Conservation (phyloP, 2,888 invertebrate species). For the Cantharis nigra region DNA sequence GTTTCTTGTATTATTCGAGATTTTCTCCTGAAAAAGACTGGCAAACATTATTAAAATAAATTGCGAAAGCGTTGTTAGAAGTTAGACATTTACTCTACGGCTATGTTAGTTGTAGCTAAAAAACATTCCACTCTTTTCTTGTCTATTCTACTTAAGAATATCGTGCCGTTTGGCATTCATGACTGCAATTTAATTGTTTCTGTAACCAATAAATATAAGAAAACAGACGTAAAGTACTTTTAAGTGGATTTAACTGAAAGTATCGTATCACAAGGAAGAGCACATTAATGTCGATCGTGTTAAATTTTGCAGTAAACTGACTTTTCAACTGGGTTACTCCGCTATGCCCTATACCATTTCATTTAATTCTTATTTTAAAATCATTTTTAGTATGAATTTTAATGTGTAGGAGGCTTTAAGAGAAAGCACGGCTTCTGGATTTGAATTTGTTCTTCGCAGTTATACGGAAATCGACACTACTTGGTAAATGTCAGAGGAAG, state of each 20-base stretch:
- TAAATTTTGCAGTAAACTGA: neutral
- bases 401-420: neutral
- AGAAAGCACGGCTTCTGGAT: neutral
- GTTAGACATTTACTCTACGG: neutral
- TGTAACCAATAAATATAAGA: constrained; percentile 14
- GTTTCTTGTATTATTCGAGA: too few relatives aligned
- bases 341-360: neutral
- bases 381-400: neutral
- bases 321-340: neutral
- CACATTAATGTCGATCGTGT: neutral
- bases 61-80: neutral
- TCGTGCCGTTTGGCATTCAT: constrained; percentile 10
- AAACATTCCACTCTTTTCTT: constrained; percentile 9
- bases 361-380: neutral
- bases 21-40: too few relatives aligned
- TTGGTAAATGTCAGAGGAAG: neutral
- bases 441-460: neutral
- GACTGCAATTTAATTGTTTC: constrained; percentile 17
- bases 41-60: neutral
- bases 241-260: neutral
- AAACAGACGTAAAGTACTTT: constrained; percentile 6
- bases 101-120: neutral
- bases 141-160: constrained; percentile 5
- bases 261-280: neutral
- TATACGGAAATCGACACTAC: neutral